Conservation (phyloP, 2,888 invertebrate species). For the Digitonthophagus gazella region DNA sequence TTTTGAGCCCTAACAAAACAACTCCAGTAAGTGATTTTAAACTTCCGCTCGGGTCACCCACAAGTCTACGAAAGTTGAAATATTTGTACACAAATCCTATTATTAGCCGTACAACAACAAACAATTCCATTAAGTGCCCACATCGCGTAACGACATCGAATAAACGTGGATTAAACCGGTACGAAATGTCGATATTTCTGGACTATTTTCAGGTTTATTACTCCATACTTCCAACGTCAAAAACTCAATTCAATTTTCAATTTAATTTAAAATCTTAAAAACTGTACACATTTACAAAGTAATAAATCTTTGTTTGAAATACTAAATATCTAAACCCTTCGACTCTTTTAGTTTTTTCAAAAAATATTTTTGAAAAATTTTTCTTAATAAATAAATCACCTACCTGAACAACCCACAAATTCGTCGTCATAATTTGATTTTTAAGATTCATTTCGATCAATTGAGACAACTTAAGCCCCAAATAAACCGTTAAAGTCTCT, state of each 20-base stretch:
- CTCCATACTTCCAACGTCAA: too few relatives aligned
- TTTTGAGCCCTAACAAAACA: too few relatives aligned
- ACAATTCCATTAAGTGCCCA: background rate
- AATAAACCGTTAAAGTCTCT: slow-evolving; percentile 86
- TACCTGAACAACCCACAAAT: slow-evolving; percentile 92
- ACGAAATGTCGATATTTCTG: background rate
- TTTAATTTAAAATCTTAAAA: too few relatives aligned
- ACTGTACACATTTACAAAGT: too few relatives aligned
- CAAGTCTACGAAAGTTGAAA: background rate
- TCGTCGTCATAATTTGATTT: slow-evolving; percentile 93
- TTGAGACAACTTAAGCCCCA: slow-evolving; percentile 87
- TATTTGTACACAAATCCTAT: background rate
- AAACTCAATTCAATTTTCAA: too few relatives aligned
- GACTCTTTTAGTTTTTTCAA: too few relatives aligned
- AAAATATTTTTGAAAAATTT: too few relatives aligned
- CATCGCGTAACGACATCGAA: background rate
- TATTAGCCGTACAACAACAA: background rate
- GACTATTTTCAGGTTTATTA: background rate
- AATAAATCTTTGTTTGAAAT: too few relatives aligned
- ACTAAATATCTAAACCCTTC: too few relatives aligned
- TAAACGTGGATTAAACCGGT: background rate
- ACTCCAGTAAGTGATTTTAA: too few relatives aligned
- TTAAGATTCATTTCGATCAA: slow-evolving; percentile 89
- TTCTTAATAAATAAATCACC: too few relatives aligned
- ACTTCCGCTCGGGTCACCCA: too few relatives aligned